A percentile compares a stretch with the other conserved stretches of the same genome.
Evolutionary conservation across 2,113 vertebrate genomes (phyloP).

Genomic region (Speoplatyrhinus poulsoni): DNA sequence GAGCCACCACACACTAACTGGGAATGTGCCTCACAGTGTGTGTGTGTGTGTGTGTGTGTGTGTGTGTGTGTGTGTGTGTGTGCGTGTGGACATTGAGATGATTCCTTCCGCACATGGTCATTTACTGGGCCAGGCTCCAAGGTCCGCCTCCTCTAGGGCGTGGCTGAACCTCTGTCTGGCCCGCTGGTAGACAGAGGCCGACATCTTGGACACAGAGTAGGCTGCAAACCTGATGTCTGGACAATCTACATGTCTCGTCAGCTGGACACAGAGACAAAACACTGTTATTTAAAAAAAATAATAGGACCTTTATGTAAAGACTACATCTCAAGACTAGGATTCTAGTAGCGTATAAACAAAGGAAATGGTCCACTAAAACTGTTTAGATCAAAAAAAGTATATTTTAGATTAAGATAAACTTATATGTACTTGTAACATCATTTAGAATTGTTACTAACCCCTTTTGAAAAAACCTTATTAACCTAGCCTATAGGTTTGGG

Average conservation of each 20-base stretch:
- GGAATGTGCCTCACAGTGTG: no score
- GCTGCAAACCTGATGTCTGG: neutral
- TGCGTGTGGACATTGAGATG: neutral
- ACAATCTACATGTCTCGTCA: neutral
- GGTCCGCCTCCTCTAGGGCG: conserved; percentile 43
- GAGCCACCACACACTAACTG: no score
- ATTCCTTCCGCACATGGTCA: conserved; percentile 8
- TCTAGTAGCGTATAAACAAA: no score
- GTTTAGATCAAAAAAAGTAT: no score
- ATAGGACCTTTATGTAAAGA: neutral
- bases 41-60: no score
- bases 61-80: neutral
- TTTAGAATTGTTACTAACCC: no score
- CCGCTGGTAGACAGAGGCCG: conserved; percentile 48
- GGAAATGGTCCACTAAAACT: no score
- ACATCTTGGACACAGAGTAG: conserved; percentile 41
- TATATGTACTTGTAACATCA: no score
- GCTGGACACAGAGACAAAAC: conserved; percentile 12
- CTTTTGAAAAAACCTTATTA: no score
- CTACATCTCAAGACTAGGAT: neutral
- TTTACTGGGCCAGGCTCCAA: conserved; percentile 57
- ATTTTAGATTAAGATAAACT: no score
- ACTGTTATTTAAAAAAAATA: neutral
- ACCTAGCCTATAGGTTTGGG: no score
- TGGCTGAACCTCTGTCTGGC: conserved; percentile 36